Evolutionary conservation across 2,797 vertebrate species (phyloP), one percentile per base, ranked within the genome.

Genomic region (Hephaestus fuliginosus): DNA sequence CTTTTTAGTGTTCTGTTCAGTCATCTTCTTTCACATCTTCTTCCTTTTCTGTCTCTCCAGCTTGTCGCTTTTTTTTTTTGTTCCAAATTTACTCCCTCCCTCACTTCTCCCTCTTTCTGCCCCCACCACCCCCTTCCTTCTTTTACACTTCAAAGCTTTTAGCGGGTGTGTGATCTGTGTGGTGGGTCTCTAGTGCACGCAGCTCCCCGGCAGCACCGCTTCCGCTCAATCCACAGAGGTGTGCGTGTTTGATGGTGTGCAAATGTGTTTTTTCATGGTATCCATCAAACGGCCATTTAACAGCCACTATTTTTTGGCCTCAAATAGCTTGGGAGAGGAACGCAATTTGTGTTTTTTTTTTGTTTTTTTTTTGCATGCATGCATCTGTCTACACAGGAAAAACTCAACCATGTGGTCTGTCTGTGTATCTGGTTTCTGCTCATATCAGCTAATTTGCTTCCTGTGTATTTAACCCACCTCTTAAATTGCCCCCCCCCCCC

Each of bases 111-210:
- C 41, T 76, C 83, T 82, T 68, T 85, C 74, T 77, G 18, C 39
- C 61, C 65, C 83, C 71, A 36, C 63, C 76, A n/a, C 39, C 68
- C 68, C 70, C 62, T 62, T 65, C 70, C 75, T 62, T 67, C 68
- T 76, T 74, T 82, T 74, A 72, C 87, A 90, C 88, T 86, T 92
- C 87, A 92, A 90, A 91, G 89, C 86, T 81, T 74, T 88, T 58
- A 51, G 65, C 57, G 72, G 70, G 73, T 86, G 79, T 91, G 86
- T 91, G 88, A 92, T 92, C 89, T 89, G 78, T 82, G 89, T 84
- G 90, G 89, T 88, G 86, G 89, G 87, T 91, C 87, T 91, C 82
- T 49, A 2, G 60, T 5, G 20, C 74, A 57, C 74, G 25, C 58
- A 52, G 84, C 69, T 86, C 74, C 82, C 72, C 65, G 61, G 55